Evolutionary conservation across 2,888 invertebrate genomes (phyloP), one percentile per base, ranked within the genome.

Genomic region (Masnerella sp.): DNA sequence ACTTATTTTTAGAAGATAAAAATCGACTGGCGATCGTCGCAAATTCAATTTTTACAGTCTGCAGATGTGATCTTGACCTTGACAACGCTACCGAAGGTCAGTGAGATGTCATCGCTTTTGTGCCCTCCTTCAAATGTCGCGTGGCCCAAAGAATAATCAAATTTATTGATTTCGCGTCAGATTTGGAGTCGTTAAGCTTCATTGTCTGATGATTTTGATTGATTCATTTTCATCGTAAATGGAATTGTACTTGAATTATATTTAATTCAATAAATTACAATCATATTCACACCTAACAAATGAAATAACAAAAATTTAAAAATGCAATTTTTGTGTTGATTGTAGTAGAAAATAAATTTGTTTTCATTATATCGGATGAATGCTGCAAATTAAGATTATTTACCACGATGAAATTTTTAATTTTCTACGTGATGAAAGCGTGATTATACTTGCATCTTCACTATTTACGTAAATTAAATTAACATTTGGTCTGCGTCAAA

Each of bases 71-170:
- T 45, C 28, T 45, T 45, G 45, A 45, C 45, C 45, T 25, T 45
- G 14, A 28, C 28, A 25, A 45, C 28, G 17, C 25, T 14, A 15
- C 28, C 28, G 45, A 45, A 45, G 45, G 45, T 45, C 28, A 28
- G 15, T 45, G 9, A 43, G 43, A 43, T 43, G 43, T 43, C 40
- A 18, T 40, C 40, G 40, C 40, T 34, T n/a, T 18, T 40, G 40
- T 40, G 18, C 18, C 17, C 40, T 40, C 4, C 17, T n/a, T 40
- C 15, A 18, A 40, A 9, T n/a, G 7, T n/a, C 5, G 2, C 7
- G 11, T n/a, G n/a, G 17, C 7, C 17, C 12, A 34, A 34, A 12
- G 18, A n/a, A n/a, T n/a, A 40, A 40, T 40, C 9, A 40, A 40
- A 40, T 40, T 40, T 40, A 40, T 40, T 40, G 40, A 40, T 40